Percentiles rank a stretch among this genome's conserved stretches.
These are phyloP conservation scores for Notothenia coriiceps DNA, from an alignment of 2,113 vertebrate species.

Conservation along the genomic window DNA sequence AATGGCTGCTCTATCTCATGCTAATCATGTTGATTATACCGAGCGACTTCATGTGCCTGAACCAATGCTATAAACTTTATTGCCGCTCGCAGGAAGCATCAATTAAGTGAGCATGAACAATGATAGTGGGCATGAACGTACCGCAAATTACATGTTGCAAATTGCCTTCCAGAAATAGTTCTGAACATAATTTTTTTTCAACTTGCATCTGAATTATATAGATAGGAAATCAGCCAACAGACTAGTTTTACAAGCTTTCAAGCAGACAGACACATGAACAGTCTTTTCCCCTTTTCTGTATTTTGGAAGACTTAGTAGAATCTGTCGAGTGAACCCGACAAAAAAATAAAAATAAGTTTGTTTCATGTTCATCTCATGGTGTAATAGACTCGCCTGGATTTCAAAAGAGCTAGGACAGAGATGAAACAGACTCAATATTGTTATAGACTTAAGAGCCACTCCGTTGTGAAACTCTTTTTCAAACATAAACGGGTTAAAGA, in stretches of 20 bases:
- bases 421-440: conserved; percentile 29
- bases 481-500: conserved; percentile 45
- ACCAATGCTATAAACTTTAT: not conserved
- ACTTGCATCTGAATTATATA: not conserved
- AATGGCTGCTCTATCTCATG: not conserved
- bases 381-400: not conserved
- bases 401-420: conserved; percentile 2
- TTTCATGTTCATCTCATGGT: not conserved
- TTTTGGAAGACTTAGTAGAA: not conserved
- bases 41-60: not conserved
- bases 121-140: not conserved
- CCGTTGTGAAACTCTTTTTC: conserved; percentile 25
- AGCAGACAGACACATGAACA: not conserved
- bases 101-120: not conserved
- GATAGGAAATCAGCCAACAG: too few species aligned
- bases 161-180: not conserved
- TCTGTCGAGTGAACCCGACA: not conserved
- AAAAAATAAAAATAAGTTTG: conserved; percentile 21
- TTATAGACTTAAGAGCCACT: conserved; percentile 25
- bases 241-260: too few species aligned
- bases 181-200: not conserved
- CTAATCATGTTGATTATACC: not conserved
- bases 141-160: not conserved
- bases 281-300: not conserved
- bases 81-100: not conserved